These are phyloP conservation scores for Paraescarpia echinospica DNA, from an alignment of 1,140 invertebrate genomes.

Conservation along the genomic window DNA sequence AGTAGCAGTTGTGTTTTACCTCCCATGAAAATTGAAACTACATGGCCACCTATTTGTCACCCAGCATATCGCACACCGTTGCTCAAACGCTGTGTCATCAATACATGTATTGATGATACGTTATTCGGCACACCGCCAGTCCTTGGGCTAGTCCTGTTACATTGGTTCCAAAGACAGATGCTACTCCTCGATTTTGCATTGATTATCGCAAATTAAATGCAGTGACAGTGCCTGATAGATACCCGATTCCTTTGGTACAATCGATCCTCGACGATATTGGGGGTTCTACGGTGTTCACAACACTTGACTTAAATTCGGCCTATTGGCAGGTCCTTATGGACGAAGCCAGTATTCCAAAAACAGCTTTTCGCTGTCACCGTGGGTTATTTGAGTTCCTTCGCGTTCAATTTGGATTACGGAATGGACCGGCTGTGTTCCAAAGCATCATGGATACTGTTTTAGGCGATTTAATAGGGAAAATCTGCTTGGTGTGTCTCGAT, in stretches of 20 bases:
- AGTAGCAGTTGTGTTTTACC: background rate
- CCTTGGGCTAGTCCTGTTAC: constrained; percentile 46
- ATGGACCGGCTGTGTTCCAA: constrained; percentile 18
- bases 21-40: background rate
- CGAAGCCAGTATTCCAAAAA: background rate
- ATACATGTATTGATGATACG: background rate
- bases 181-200: constrained; percentile 38
- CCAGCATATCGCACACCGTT: background rate
- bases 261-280: constrained; percentile 31
- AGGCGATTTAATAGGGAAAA: constrained; percentile 19
- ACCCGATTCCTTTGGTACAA: constrained; percentile 42
- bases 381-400: constrained; percentile 12
- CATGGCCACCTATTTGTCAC: background rate
- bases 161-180: constrained; percentile 40
- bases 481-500: constrained; percentile 58
- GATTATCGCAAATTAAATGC: constrained; percentile 44
- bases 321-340: constrained; percentile 21
- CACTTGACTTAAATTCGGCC: constrained; percentile 8
- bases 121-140: constrained; percentile 26
- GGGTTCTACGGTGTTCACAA: background rate
- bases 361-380: constrained; percentile 14
- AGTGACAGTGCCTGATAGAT: constrained; percentile 34
- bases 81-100: background rate
- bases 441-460: constrained; percentile 18
- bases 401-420: constrained; percentile 22